Evolutionary conservation across 2,113 vertebrate genomes (phyloP).

Genomic region (Cygnus buccinator): DNA sequence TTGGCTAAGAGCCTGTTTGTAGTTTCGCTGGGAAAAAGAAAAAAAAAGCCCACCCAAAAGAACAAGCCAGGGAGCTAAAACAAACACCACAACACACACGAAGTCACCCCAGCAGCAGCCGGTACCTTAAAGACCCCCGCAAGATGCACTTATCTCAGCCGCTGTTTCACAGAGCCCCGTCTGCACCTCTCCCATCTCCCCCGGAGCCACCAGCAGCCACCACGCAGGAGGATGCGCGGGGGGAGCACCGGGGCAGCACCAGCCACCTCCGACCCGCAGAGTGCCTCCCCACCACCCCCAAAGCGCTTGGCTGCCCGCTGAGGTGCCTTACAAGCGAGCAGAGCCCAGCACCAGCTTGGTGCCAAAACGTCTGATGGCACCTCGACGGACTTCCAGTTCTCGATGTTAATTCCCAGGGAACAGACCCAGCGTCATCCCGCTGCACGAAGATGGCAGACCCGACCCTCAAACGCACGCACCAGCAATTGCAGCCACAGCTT

Average conservation of each 20-base stretch:
- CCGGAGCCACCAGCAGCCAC: background rate
- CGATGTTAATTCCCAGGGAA: background rate
- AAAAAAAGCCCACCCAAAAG: background rate
- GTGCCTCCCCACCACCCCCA: background rate
- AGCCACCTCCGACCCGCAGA: background rate
- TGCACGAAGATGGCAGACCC: background rate
- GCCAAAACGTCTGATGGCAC: background rate
- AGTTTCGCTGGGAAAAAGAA: background rate
- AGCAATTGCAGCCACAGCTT: background rate
- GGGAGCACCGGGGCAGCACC: background rate
- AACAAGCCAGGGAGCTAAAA: background rate
- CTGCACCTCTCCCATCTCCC: background rate
- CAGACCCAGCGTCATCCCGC: background rate
- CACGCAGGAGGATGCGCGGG: background rate
- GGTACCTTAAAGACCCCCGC: background rate
- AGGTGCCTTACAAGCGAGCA: background rate
- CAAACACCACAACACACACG: background rate
- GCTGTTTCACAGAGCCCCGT: background rate
- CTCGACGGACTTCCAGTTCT: background rate
- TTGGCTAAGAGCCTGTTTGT: background rate
- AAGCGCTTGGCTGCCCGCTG: background rate
- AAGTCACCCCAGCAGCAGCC: background rate
- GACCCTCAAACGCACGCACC: fast-evolving
- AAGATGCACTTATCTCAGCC: background rate
- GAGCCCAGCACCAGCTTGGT: background rate